phyloP scores from a whole-genome alignment of 2,797 vertebrate genomes.

The Morus bassanus region DNA sequence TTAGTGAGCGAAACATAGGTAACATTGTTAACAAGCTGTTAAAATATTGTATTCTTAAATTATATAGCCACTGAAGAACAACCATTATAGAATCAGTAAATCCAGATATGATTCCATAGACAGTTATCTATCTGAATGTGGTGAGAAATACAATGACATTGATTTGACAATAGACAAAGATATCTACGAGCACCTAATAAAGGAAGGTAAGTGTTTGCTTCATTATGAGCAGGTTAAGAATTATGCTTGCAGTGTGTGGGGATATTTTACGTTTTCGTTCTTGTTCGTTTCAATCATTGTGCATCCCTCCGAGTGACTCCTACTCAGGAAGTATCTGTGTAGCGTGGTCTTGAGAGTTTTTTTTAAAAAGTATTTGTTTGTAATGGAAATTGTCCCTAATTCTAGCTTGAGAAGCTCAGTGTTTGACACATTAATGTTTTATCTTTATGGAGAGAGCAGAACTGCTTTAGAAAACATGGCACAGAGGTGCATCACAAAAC shows the following conservation, averaged over 20 bases:
- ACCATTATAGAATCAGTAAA: constrained; percentile 95
- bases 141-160: constrained; percentile 98
- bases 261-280: neutral
- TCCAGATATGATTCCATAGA: constrained; percentile 98
- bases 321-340: neutral
- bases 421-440: neutral
- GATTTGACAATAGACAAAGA: constrained; percentile 93
- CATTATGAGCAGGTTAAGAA: constrained; percentile 25
- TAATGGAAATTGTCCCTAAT: neutral
- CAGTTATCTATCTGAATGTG: constrained; percentile 94
- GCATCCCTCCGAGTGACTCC: neutral
- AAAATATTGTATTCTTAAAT: constrained; percentile 73
- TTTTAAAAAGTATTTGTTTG: neutral
- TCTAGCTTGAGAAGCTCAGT: neutral
- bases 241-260: constrained; percentile 39
- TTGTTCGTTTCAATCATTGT: neutral
- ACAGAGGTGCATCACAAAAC: neutral
- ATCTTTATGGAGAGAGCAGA: neutral
- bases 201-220: constrained; percentile 82
- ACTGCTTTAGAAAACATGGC: neutral
- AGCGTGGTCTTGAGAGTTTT: neutral
- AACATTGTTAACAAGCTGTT: constrained; percentile 54
- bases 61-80: constrained; percentile 91
- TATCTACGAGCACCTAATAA: constrained; percentile 89
- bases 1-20: constrained; percentile 52